Conservation (phyloP, 64 coral and sea anemone species). For the Montipora efflorescens region DNA sequence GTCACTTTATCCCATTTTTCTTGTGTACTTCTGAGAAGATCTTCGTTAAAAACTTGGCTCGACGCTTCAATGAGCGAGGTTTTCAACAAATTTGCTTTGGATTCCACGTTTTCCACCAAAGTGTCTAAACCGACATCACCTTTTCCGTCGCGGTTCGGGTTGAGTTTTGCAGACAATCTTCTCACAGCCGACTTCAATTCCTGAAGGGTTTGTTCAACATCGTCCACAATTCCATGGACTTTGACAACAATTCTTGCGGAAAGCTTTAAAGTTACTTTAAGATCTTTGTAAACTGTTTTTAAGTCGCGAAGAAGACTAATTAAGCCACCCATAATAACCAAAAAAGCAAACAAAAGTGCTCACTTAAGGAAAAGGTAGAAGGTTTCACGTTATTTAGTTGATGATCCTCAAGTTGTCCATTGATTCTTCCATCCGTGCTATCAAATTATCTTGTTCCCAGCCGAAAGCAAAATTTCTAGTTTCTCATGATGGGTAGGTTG, state of each 20-base stretch:
- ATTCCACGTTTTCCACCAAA: slow-evolving; percentile 64
- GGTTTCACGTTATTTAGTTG: neutral
- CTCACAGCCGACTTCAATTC: slow-evolving; percentile 75
- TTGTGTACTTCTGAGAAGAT: slow-evolving; percentile 49
- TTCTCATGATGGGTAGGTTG: neutral
- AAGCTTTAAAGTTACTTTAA: slow-evolving; percentile 89
- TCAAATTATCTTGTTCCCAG: neutral
- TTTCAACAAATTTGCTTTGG: slow-evolving; percentile 57
- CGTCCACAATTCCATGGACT: slow-evolving; percentile 88
- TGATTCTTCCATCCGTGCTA: neutral
- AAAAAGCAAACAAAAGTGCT: neutral
- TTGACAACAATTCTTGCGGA: slow-evolving; percentile 89
- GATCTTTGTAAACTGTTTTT: slow-evolving; percentile 79
- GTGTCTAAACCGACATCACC: neutral
- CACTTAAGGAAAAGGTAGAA: neutral
- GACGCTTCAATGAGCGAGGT: slow-evolving; percentile 48
- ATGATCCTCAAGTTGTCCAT: neutral
- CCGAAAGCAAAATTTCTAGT: neutral
- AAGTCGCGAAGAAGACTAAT: slow-evolving; percentile 81
- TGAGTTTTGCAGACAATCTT: slow-evolving; percentile 54
- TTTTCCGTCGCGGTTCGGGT: neutral
- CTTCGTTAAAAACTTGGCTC: slow-evolving; percentile 51
- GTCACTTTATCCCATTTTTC: slow-evolving; percentile 38
- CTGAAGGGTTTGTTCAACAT: slow-evolving; percentile 84
- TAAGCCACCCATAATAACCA: slow-evolving; percentile 71